A percentile compares a stretch with the other conserved stretches of the same genome.
These are phyloP conservation scores for Takifugu rubripes DNA, from an alignment of 2,797 vertebrate genomes.

Conservation along the genomic window DNA sequence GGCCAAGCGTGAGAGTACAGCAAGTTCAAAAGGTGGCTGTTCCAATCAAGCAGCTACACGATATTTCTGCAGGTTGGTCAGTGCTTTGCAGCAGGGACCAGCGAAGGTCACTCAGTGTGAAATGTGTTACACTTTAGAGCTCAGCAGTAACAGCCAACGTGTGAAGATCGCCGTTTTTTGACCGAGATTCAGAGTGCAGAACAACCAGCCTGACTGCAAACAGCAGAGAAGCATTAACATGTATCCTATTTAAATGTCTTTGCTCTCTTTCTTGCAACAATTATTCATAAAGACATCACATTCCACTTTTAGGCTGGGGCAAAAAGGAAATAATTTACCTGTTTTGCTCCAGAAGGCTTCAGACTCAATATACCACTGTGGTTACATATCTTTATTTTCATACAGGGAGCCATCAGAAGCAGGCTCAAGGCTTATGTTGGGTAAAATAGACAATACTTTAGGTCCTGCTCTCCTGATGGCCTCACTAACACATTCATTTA, in stretches of 20 bases:
- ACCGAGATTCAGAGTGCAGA: neutral
- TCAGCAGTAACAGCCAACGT: constrained; percentile 9
- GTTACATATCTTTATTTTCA: constrained; percentile 37
- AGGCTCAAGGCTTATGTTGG: constrained; percentile 24
- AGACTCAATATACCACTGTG: constrained; percentile 34
- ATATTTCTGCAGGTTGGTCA: constrained; percentile 25
- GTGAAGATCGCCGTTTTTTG: constrained; percentile 8
- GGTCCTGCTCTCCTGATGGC: constrained; percentile 8
- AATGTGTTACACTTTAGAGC: constrained; percentile 26
- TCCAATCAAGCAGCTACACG: constrained; percentile 37
- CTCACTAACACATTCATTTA: constrained; percentile 11
- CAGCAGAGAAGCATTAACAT: neutral
- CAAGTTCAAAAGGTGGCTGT: constrained; percentile 34
- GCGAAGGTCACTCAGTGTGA: constrained; percentile 31
- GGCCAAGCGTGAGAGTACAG: constrained; percentile 7
- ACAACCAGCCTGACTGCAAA: constrained; percentile 2
- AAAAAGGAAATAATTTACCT: constrained; percentile 32
- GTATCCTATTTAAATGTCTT: constrained; percentile 12
- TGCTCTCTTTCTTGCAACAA: neutral
- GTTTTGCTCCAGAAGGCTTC: constrained; percentile 20
- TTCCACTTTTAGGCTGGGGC: constrained; percentile 25
- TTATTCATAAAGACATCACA: constrained; percentile 24
- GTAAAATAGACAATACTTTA: constrained; percentile 31
- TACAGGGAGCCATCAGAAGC: constrained; percentile 26
- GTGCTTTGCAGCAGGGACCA: constrained; percentile 16